These are phyloP conservation scores for Sebastes baramenuke DNA, from an alignment of 2,797 vertebrate species.

Conservation along the genomic window DNA sequence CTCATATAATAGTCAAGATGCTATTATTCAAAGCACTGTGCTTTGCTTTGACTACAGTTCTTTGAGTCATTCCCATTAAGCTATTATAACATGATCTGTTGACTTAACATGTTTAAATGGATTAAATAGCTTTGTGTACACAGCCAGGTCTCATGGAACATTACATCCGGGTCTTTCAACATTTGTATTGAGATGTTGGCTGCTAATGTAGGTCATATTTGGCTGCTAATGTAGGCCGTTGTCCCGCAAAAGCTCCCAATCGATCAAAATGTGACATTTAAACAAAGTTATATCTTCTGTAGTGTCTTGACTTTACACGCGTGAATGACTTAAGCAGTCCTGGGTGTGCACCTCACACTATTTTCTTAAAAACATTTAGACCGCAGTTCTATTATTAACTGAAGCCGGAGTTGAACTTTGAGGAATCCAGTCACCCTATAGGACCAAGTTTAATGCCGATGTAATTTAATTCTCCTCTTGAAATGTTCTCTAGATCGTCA, in stretches of 20 bases:
- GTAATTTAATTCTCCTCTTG: not conserved
- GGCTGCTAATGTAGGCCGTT: slow-evolving; percentile 6
- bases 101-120: slow-evolving; percentile 35
- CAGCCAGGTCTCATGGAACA: slow-evolving; percentile 27
- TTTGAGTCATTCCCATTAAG: slow-evolving; percentile 13
- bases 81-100: slow-evolving; percentile 25
- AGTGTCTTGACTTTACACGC: slow-evolving; percentile 16
- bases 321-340: not conserved
- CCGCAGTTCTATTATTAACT: slow-evolving; percentile 3
- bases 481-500: not conserved
- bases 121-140: slow-evolving; percentile 26
- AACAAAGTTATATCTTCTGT: slow-evolving; percentile 7
- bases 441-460: not conserved
- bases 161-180: slow-evolving; percentile 14
- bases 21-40: not conserved
- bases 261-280: slow-evolving; percentile 24
- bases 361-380: not conserved
- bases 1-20: not conserved
- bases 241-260: not conserved
- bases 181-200: not conserved
- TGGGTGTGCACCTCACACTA: not conserved
- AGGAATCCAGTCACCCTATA: not conserved
- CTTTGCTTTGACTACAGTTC: not conserved
- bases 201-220: not conserved
- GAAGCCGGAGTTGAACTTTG: not conserved